Conservation (phyloP, 2,113 vertebrate species). For the Albula goreensis region DNA sequence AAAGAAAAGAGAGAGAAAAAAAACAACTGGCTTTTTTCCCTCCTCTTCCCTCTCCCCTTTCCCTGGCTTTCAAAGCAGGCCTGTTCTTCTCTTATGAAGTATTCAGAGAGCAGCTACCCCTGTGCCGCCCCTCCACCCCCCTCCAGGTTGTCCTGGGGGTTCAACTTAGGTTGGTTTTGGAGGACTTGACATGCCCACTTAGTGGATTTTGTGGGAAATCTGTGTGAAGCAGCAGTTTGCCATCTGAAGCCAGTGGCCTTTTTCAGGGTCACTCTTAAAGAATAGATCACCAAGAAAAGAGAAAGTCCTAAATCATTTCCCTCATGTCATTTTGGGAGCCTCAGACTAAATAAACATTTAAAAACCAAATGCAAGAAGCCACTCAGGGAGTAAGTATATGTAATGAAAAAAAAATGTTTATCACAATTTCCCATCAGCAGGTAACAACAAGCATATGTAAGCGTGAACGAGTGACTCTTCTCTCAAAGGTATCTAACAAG, state of each 20-base stretch:
- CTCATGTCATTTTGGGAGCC: background rate
- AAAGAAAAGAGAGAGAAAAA: background rate
- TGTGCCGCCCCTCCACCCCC: too few species aligned
- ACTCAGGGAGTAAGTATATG: background rate
- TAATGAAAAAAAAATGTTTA: background rate
- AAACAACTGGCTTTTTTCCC: background rate
- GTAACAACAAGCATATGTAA: too few species aligned
- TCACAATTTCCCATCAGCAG: background rate
- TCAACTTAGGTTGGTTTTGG: background rate
- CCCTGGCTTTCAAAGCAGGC: background rate
- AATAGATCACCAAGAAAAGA: background rate
- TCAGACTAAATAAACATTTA: background rate
- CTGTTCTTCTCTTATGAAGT: background rate
- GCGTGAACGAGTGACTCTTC: too few species aligned
- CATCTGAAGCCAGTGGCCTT: background rate
- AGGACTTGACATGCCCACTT: background rate
- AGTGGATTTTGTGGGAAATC: background rate
- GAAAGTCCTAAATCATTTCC: background rate
- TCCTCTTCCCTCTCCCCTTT: background rate
- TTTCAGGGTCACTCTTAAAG: background rate
- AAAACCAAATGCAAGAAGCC: background rate
- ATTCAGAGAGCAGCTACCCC: background rate
- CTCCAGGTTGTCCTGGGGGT: background rate
- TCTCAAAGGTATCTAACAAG: too few species aligned
- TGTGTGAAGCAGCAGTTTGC: background rate